Conservation (phyloP, 1,140 invertebrate genomes). For the Pteromalus puparum region DNA sequence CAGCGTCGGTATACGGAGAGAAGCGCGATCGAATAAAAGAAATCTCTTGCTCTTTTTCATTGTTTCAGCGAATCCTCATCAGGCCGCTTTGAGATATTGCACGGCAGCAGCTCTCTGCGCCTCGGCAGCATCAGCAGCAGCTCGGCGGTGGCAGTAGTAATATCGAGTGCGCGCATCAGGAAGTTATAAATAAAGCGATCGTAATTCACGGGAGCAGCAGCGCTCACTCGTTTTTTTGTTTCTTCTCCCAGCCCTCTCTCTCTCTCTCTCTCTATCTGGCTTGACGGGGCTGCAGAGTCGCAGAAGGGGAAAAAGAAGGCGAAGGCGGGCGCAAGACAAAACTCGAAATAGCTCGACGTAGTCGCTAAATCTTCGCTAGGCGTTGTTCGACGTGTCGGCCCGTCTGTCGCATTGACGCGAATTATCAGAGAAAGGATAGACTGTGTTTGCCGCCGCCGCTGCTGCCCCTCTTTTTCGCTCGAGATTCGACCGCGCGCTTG, state of each 20-base stretch:
- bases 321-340: constrained; percentile 19
- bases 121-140: background rate
- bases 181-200: constrained; percentile 51
- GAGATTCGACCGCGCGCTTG: too few species aligned
- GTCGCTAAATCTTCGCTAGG: constrained; percentile 56
- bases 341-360: constrained; percentile 47
- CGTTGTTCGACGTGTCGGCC: constrained; percentile 49
- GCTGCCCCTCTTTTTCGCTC: background rate
- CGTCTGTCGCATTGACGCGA: constrained; percentile 59
- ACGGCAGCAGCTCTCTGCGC: too few species aligned
- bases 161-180: constrained; percentile 45
- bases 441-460: background rate
- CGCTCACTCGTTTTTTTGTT: background rate
- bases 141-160: background rate
- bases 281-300: background rate
- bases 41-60: constrained; percentile 40
- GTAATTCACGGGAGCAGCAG: constrained; percentile 38
- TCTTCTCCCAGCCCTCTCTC: constrained; percentile 20
- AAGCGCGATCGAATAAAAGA: constrained; percentile 41
- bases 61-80: constrained; percentile 45
- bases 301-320: background rate
- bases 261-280: background rate
- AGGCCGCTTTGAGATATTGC: constrained; percentile 38
- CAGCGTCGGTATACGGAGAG: too few species aligned
- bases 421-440: constrained; percentile 59